Base-by-base conservation (phyloP, 2,797 vertebrate species). In the Eulemur mongoz region DNA sequence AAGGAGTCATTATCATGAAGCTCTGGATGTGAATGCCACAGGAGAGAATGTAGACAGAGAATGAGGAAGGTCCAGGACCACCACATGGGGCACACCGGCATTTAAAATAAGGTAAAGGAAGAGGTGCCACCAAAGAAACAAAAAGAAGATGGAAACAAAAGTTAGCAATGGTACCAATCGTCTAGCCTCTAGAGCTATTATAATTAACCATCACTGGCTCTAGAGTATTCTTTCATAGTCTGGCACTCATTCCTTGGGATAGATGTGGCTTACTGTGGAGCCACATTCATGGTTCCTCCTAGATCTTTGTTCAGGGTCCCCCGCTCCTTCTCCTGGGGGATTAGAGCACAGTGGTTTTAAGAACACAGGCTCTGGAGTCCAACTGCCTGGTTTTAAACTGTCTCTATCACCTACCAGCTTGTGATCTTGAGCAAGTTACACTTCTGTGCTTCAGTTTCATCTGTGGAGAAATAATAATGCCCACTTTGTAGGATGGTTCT, bases 391-490 rank as follows among this genome's bases (percentile, higher is more conserved):
- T 81, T 90, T 96, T 35, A 92, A 82, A 87, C 48, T 23, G 73
- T 61, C 63, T 90, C 13, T 81, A 5, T 88, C 25, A 69, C 52
- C 38, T 70, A 43, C 52, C n/a, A 20, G 11, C 6, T 88, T 80
- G 59, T 93, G 70, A 89, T 83, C 14, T 78, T 91, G 50, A 90
- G 30, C 35, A 87, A 89, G 35, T 79, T 94, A 65, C 35, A 57
- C 25, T 76, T 81, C 43, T 70, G 43, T 92, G 84, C 67, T 54
- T 82, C 54, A 32, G 38, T 94, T 94, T 82, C 50, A 86, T 87
- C 76, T 59, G 4, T n/a, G 32, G 54, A 25, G 75, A 94, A 94
- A 94, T 92, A 61, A 45, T 80, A 88, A 78, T 69, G 70, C 14
- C 38, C 11, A 89, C 61, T 82, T 86, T 30, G 65, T 82, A 78